Evolutionary conservation across 2,888 invertebrate genomes (phyloP).

Genomic region (Baronia brevicornis): DNA sequence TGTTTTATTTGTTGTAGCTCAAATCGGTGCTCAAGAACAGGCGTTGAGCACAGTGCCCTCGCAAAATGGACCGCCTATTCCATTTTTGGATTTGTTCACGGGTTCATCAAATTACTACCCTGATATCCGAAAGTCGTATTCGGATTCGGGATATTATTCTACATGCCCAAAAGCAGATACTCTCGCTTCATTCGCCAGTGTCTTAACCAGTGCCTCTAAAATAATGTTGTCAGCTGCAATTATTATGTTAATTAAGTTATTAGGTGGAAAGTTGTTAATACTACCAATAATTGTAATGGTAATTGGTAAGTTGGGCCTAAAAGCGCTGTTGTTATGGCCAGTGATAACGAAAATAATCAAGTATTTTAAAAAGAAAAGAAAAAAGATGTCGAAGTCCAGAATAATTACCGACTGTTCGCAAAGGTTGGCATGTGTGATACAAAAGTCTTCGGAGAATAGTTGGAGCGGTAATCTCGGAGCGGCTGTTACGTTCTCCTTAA

Average conservation of each 20-base stretch:
- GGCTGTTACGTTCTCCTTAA: conserved; percentile 55
- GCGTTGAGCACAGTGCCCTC: conserved; percentile 44
- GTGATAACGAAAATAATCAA: conserved; percentile 62
- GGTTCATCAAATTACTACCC: conserved; percentile 53
- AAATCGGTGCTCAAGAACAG: conserved; percentile 48
- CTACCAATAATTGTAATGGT: conserved; percentile 53
- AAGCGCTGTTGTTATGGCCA: conserved; percentile 61
- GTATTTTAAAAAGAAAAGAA: conserved; percentile 62
- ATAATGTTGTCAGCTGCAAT: conserved; percentile 62
- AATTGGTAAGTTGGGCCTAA: conserved; percentile 57
- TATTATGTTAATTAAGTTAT: conserved; percentile 54
- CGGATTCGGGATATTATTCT: conserved; percentile 39
- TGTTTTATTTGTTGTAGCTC: conserved; percentile 43
- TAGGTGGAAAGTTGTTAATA: conserved; percentile 57
- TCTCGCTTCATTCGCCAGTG: conserved; percentile 54
- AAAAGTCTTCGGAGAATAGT: conserved; percentile 40
- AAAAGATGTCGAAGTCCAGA: conserved; percentile 49
- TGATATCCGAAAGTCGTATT: conserved; percentile 53
- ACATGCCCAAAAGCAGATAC: conserved; percentile 56
- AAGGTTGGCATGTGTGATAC: conserved; percentile 57
- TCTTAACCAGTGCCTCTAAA: conserved; percentile 62
- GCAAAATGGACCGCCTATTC: conserved; percentile 35
- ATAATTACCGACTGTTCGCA: conserved; percentile 58
- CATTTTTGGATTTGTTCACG: conserved; percentile 57
- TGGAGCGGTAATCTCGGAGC: conserved; percentile 58